A percentile compares a stretch with the other conserved stretches of the same genome.
These are phyloP conservation scores for Lapara coniferarum DNA, from an alignment of 2,888 invertebrate species.

Conservation along the genomic window DNA sequence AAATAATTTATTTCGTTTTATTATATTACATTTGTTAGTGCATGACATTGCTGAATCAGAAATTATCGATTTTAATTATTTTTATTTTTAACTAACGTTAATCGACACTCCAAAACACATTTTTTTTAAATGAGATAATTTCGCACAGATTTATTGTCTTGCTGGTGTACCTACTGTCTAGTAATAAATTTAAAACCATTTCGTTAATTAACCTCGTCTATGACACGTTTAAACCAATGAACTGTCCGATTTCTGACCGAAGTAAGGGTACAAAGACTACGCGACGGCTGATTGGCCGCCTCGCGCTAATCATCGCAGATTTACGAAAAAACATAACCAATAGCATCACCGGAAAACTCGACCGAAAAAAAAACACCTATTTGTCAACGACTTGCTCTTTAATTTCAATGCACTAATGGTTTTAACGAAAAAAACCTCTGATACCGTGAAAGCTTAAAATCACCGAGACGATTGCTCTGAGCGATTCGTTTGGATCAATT, in stretches of 20 bases:
- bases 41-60: not conserved
- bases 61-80: not conserved
- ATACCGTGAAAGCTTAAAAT: slow-evolving; percentile 75
- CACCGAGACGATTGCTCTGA: slow-evolving; percentile 60
- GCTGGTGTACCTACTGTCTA: not conserved
- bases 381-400: slow-evolving; percentile 58
- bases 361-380: slow-evolving; percentile 50
- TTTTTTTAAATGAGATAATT: not conserved
- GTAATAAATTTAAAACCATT: slow-evolving; percentile 29
- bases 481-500: slow-evolving; percentile 73
- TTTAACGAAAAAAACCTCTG: slow-evolving; percentile 58
- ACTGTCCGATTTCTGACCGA: not conserved
- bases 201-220: slow-evolving; percentile 29
- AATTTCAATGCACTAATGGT: slow-evolving; percentile 76
- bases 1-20: not conserved
- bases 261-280: not conserved
- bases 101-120: not conserved
- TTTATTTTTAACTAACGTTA: not conserved
- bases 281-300: slow-evolving; percentile 32
- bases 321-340: slow-evolving; percentile 35
- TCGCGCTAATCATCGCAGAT: slow-evolving; percentile 38
- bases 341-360: slow-evolving; percentile 35
- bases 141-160: not conserved
- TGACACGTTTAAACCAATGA: slow-evolving; percentile 1
- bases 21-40: not conserved